Percentiles rank a stretch among this genome's conserved stretches.
phyloP scores from a whole-genome alignment of 2,888 invertebrate genomes.

The Calliphora vomitoria region DNA sequence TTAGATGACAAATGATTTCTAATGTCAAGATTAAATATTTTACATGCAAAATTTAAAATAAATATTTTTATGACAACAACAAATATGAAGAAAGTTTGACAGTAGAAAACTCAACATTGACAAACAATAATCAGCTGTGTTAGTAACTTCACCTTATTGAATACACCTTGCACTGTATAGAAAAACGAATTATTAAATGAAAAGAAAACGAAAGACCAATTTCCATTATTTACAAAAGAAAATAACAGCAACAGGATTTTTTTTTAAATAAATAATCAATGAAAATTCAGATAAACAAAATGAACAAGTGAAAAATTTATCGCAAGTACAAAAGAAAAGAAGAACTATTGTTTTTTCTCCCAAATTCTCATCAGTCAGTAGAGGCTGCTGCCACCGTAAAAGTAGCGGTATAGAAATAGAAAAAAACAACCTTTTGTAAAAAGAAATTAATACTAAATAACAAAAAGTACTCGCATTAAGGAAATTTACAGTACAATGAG shows the following conservation, averaged over 20 bases:
- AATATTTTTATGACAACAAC: no score
- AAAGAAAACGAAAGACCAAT: conserved; percentile 15
- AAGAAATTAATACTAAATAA: conserved; percentile 9
- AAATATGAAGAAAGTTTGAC: no score
- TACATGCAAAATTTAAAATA: no score
- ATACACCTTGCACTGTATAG: not conserved
- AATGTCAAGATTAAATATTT: no score
- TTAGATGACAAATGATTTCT: no score
- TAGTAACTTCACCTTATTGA: no score
- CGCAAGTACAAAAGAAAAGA: not conserved
- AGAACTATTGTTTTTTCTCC: not conserved
- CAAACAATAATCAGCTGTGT: no score
- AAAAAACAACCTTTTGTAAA: not conserved
- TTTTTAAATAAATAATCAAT: conserved; percentile 30
- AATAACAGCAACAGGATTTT: not conserved
- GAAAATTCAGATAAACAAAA: conserved; percentile 18
- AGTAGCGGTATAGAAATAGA: not conserved
- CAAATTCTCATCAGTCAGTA: not conserved
- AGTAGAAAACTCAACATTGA: no score
- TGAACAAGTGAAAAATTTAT: conserved; percentile 18
- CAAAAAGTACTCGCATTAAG: not conserved
- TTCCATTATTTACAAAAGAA: conserved; percentile 34
- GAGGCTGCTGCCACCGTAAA: not conserved
- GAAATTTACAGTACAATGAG: conserved; percentile 84
- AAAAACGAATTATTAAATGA: conserved; percentile 35